These are phyloP conservation scores for Takifugu ocellatus DNA, from an alignment of 2,797 vertebrate genomes.

Conservation along the genomic window DNA sequence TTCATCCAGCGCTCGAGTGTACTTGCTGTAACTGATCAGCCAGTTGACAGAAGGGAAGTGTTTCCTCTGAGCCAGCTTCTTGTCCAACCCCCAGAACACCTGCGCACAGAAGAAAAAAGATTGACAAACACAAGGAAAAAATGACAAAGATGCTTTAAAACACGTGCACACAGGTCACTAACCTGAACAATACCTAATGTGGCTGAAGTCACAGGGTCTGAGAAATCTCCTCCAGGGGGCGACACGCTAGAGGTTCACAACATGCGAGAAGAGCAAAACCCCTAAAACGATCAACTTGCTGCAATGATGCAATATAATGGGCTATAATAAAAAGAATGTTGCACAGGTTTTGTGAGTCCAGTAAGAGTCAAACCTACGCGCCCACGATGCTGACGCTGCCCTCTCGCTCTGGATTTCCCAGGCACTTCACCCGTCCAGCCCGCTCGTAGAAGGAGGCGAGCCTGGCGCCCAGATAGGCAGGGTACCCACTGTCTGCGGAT, in stretches of 20 bases:
- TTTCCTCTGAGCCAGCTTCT: constrained; percentile 97
- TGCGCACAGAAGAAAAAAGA: constrained; percentile 15
- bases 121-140: neutral
- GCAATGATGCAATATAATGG: neutral
- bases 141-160: no score
- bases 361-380: constrained; percentile 82
- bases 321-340: neutral
- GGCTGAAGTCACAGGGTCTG: constrained; percentile 97
- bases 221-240: constrained; percentile 98
- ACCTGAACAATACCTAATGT: constrained; percentile 98
- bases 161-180: constrained; percentile 1
- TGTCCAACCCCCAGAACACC: constrained; percentile 99
- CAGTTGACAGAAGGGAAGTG: constrained; percentile 98
- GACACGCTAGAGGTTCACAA: constrained; percentile 81
- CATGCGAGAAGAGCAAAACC: neutral
- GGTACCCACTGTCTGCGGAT: constrained; percentile 69
- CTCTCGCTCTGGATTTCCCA: constrained; percentile 95
- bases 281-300: neutral
- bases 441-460: constrained; percentile 97
- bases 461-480: constrained; percentile 89
- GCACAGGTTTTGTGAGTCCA: neutral
- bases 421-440: constrained; percentile 93
- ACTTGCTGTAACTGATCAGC: constrained; percentile 99
- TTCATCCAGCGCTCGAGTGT: constrained; percentile 92
- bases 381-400: constrained; percentile 98